phyloP scores from a whole-genome alignment of 35 echinoderm and acorn worm species.

The Heliocidaris erythrogramma region DNA sequence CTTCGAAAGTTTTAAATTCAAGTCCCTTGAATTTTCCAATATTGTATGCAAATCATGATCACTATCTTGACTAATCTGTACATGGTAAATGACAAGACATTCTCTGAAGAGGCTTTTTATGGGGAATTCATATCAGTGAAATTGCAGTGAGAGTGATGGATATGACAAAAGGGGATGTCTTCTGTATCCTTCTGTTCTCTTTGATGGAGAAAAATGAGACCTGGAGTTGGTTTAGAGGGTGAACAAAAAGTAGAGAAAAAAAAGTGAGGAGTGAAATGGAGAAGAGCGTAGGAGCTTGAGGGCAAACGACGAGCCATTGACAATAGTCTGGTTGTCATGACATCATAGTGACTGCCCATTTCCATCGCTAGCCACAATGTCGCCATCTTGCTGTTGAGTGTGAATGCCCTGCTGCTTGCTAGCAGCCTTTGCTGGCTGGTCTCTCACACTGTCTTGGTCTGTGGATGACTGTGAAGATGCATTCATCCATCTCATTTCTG shows the following conservation, averaged over 20 bases:
- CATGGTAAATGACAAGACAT: background rate
- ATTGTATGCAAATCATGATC: background rate
- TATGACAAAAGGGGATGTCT: background rate
- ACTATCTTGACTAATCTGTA: background rate
- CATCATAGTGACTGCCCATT: background rate
- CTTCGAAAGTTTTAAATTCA: background rate
- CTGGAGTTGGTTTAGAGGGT: background rate
- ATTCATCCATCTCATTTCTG: background rate
- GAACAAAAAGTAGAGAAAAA: background rate
- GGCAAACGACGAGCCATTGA: background rate
- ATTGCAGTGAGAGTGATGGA: background rate
- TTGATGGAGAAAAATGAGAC: background rate
- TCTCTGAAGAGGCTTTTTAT: background rate
- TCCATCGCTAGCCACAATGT: background rate
- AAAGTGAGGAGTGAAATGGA: background rate
- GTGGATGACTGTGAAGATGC: background rate
- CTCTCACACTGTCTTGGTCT: background rate
- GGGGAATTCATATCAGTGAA: background rate
- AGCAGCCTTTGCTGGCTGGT: background rate
- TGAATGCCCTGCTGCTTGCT: background rate
- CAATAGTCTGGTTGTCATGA: conserved; percentile 1
- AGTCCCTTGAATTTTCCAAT: background rate
- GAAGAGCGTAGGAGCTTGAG: background rate
- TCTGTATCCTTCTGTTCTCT: background rate
- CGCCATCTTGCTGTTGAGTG: background rate